These are phyloP conservation scores for Tineola bisselliella DNA, from an alignment of 2,888 invertebrate genomes.

Conservation along the genomic window DNA sequence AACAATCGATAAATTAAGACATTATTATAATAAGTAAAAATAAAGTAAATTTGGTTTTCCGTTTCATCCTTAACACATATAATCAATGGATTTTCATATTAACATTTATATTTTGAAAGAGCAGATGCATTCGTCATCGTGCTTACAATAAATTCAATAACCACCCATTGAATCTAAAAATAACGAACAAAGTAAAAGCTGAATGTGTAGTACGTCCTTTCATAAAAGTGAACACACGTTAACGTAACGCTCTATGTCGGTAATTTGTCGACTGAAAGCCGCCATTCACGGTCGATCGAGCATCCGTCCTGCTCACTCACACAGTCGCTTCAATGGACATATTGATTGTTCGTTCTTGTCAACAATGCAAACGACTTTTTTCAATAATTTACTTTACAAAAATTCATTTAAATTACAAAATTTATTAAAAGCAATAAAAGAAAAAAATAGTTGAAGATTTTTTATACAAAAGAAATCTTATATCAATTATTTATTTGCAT, in stretches of 20 bases:
- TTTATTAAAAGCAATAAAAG: too few relatives aligned
- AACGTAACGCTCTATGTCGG: conserved; percentile 17
- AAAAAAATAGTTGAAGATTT: too few relatives aligned
- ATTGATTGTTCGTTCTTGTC: background rate
- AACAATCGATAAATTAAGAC: too few relatives aligned
- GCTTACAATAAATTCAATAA: background rate
- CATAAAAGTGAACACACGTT: conserved; percentile 3
- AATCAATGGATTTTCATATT: too few relatives aligned
- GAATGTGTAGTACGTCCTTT: conserved; percentile 1
- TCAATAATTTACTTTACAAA: background rate
- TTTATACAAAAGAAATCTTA: too few relatives aligned
- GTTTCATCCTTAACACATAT: too few relatives aligned
- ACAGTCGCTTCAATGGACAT: background rate
- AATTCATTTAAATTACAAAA: too few relatives aligned
- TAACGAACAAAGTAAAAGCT: background rate
- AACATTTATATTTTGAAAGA: background rate
- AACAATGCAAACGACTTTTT: background rate
- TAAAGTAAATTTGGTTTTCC: too few relatives aligned
- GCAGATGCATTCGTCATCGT: background rate
- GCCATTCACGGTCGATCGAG: conserved; percentile 24
- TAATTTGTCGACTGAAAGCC: conserved; percentile 26
- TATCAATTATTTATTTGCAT: too few relatives aligned
- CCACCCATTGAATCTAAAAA: background rate
- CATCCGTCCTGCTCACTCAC: background rate
- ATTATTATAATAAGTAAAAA: too few relatives aligned